Evolutionary conservation across 1,140 invertebrate genomes (phyloP).

Genomic region (Calycopis cecrops): DNA sequence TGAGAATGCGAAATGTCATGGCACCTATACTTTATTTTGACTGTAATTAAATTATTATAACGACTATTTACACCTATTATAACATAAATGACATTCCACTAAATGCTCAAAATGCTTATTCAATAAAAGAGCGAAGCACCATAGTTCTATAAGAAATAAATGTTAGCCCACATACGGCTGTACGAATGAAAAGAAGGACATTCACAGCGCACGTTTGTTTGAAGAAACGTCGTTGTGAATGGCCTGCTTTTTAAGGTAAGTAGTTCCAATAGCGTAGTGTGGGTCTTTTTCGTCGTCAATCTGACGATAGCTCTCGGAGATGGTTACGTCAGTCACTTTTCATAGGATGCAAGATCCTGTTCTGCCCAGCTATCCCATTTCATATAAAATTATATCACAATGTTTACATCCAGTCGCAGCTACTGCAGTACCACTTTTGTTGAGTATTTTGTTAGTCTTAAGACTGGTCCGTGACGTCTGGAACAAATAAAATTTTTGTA

Average conservation of each 20-base stretch:
- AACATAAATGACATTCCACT: constrained; percentile 39
- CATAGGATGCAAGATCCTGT: no score
- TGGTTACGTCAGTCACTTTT: no score
- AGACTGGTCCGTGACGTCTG: constrained; percentile 34
- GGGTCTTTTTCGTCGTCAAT: no score
- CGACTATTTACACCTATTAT: constrained; percentile 47
- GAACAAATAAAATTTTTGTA: constrained; percentile 26
- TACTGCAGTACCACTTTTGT: not conserved
- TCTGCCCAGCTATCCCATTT: no score
- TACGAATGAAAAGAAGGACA: no score
- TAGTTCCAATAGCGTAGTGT: no score
- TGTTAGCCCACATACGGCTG: not conserved
- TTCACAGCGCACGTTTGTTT: no score
- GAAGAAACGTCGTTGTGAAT: no score
- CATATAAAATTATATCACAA: not conserved
- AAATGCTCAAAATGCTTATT: constrained; percentile 68
- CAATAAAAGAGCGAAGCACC: constrained; percentile 51
- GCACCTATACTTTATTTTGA: constrained; percentile 39
- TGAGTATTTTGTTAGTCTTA: constrained; percentile 26
- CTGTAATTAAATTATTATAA: constrained; percentile 35
- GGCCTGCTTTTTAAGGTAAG: no score
- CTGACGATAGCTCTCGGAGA: no score
- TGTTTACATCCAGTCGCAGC: constrained; percentile 7
- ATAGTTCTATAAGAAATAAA: constrained; percentile 27
- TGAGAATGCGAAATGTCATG: constrained; percentile 37